These are phyloP conservation scores for Platysternon megacephalum DNA, from an alignment of 2,113 vertebrate genomes.

Conservation along the genomic window DNA sequence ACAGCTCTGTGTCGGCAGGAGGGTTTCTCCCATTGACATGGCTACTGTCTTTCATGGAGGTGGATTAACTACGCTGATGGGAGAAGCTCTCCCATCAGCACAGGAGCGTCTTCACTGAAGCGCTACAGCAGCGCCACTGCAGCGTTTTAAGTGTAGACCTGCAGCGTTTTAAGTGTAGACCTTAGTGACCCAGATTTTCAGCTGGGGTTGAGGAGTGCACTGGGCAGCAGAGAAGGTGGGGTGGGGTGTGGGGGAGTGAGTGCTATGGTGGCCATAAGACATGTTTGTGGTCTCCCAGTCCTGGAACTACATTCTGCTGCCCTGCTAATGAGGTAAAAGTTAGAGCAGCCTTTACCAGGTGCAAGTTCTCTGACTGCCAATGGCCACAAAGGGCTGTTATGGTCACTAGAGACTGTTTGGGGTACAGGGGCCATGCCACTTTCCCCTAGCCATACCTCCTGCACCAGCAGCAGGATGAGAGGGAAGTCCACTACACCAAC, in stretches of 20 bases:
- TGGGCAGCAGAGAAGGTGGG: background rate
- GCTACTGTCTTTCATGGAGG: background rate
- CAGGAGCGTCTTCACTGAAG: background rate
- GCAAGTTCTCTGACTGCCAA: background rate
- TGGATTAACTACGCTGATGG: background rate
- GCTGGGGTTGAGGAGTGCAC: background rate
- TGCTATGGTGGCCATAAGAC: background rate
- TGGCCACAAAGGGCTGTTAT: background rate
- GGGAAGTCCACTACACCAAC: background rate
- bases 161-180: no score
- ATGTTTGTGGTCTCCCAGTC: background rate
- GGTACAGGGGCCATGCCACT: background rate
- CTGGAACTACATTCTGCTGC: background rate
- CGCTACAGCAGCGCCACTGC: background rate
- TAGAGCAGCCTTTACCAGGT: background rate
- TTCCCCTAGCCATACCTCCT: background rate
- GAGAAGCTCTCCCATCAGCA: background rate
- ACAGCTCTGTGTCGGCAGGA: background rate
- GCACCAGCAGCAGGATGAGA: background rate
- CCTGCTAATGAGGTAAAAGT: no score
- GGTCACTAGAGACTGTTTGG: background rate
- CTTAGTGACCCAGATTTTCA: background rate
- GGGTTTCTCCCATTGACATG: background rate
- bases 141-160: background rate
- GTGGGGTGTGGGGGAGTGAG: background rate